Conservation (phyloP, 2,888 invertebrate species). For the Smittia aterrima region DNA sequence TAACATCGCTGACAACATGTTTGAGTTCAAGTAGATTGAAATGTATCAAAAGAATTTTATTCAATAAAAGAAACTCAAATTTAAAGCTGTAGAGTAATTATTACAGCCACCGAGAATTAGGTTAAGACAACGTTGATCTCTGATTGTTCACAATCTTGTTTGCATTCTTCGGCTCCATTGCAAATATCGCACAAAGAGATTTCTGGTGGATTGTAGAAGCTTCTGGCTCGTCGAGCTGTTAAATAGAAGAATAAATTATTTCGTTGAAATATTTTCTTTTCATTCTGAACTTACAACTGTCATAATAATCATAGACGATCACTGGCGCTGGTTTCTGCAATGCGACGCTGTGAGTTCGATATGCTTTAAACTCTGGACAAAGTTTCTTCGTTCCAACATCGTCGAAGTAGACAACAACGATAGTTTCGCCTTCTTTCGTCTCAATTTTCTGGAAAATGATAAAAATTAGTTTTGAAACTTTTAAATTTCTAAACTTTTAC, state of each 20-base stretch:
- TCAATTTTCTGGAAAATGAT: conserved; percentile 68
- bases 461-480: background rate
- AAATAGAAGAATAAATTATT: conserved; percentile 36
- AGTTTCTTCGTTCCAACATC: conserved; percentile 66
- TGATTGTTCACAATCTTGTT: background rate
- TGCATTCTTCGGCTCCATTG: conserved; percentile 62
- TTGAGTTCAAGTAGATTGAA: background rate
- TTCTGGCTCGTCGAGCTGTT: conserved; percentile 76
- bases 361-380: conserved; percentile 85
- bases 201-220: conserved; percentile 67
- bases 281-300: conserved; percentile 70
- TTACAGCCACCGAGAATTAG: no score
- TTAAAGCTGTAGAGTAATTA: no score
- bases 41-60: no score
- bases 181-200: conserved; percentile 82
- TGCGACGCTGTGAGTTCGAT: conserved; percentile 80
- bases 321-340: conserved; percentile 84
- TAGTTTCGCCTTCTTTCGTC: conserved; percentile 62
- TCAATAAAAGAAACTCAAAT: no score
- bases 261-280: no score
- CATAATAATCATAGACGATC: conserved; percentile 87
- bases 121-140: background rate
- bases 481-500: conserved; percentile 44
- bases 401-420: conserved; percentile 71
- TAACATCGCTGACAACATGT: background rate